These are phyloP conservation scores for Spermophilus dauricus DNA, from an alignment of 2,113 vertebrate species.

Conservation along the genomic window DNA sequence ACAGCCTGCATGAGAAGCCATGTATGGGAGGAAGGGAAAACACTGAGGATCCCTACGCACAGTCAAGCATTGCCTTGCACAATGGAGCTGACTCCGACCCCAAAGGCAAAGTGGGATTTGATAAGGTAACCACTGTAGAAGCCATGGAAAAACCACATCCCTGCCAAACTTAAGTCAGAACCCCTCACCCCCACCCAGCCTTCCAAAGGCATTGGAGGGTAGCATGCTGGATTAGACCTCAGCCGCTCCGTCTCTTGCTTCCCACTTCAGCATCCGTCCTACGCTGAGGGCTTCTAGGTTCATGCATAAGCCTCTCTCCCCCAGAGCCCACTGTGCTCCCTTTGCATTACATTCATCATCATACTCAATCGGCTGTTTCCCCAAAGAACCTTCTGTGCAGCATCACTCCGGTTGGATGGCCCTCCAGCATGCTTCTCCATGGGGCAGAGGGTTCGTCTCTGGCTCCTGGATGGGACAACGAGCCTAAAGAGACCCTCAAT, in stretches of 20 bases:
- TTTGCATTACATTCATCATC: background rate
- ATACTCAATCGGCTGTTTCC: background rate
- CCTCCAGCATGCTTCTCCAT: background rate
- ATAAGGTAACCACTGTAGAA: background rate
- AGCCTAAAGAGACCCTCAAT: background rate
- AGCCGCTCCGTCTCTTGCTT: background rate
- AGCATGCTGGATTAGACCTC: background rate
- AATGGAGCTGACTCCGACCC: background rate
- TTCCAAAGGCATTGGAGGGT: background rate
- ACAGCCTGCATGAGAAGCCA: background rate
- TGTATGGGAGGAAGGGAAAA: background rate
- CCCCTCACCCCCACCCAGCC: background rate
- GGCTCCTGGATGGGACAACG: background rate
- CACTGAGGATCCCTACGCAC: background rate
- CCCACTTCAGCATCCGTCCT: background rate
- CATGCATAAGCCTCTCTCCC: background rate
- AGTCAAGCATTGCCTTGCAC: background rate
- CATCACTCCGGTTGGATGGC: background rate
- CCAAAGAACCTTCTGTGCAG: background rate
- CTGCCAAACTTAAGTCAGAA: conserved; percentile 18
- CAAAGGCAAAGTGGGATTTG: background rate
- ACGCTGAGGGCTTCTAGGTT: background rate
- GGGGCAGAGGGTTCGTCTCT: background rate
- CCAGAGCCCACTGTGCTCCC: background rate
- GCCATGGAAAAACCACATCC: background rate